phyloP scores from a whole-genome alignment of 2,113 vertebrate genomes.

The Crotalus horridus region DNA sequence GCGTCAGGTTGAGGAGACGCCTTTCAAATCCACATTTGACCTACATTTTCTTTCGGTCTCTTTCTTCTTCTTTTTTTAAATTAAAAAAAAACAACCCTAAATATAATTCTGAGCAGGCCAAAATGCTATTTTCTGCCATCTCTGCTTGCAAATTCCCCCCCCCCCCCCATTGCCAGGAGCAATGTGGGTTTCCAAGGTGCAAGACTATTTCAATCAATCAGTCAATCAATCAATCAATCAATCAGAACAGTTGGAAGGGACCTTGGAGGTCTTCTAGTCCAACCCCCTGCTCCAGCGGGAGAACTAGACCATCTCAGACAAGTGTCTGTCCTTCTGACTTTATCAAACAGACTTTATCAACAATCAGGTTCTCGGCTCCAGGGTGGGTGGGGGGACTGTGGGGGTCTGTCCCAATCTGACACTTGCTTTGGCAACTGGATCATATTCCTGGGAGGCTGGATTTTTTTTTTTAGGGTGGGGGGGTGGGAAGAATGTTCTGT shows the following conservation, averaged over 20 bases:
- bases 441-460: no score
- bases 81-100: background rate
- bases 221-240: no score
- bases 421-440: no score
- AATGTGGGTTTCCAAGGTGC: background rate
- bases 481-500: background rate
- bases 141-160: background rate
- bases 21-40: background rate
- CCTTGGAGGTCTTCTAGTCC: background rate
- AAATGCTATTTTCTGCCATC: background rate
- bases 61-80: background rate
- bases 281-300: background rate
- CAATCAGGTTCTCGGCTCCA: no score
- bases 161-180: background rate
- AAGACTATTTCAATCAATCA: no score
- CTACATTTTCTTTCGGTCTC: background rate
- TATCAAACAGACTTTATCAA: no score
- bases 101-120: background rate
- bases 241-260: no score
- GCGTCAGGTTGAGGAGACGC: background rate
- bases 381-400: no score
- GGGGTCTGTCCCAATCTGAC: no score
- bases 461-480: no score
- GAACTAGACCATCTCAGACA: background rate
- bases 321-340: background rate